These are phyloP conservation scores for Acanthiza pusilla DNA, from an alignment of 2,797 vertebrate genomes.

Conservation along the genomic window DNA sequence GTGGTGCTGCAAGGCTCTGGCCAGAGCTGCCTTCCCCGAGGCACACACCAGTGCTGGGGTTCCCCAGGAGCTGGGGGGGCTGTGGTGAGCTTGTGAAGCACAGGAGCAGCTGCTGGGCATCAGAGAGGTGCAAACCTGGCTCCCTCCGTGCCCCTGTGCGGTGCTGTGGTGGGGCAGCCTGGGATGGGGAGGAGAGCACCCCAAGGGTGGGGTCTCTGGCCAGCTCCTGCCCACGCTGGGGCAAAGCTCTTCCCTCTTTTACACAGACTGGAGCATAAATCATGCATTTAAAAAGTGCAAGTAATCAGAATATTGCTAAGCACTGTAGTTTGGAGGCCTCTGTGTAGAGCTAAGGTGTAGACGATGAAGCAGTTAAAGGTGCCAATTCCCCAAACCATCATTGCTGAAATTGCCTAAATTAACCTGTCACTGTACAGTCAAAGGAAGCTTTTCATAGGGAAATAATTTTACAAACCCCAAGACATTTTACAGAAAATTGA, in stretches of 20 bases:
- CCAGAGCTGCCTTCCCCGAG: fast-evolving
- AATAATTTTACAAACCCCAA: neutral
- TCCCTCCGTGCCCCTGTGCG: fast-evolving
- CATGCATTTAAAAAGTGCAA: neutral
- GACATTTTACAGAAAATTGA: neutral
- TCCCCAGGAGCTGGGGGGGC: neutral
- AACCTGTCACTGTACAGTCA: neutral
- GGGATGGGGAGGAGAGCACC: neutral
- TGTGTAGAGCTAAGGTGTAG: neutral
- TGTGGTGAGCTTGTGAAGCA: fast-evolving
- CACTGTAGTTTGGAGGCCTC: neutral
- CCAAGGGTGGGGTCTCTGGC: neutral
- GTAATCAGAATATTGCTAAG: neutral
- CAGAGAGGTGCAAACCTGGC: neutral
- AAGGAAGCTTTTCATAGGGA: neutral
- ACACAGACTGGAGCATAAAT: neutral
- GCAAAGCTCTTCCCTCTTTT: neutral
- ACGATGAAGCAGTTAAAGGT: neutral
- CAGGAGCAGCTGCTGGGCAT: neutral
- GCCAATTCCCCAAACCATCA: neutral
- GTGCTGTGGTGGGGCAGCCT: neutral
- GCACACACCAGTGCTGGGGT: fast-evolving
- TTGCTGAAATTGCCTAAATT: neutral
- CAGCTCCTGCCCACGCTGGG: neutral
- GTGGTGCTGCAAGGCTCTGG: neutral